Percentiles rank a stretch among this genome's conserved stretches.
phyloP scores from a whole-genome alignment of 2,113 vertebrate genomes.

The Arenaria interpres region DNA sequence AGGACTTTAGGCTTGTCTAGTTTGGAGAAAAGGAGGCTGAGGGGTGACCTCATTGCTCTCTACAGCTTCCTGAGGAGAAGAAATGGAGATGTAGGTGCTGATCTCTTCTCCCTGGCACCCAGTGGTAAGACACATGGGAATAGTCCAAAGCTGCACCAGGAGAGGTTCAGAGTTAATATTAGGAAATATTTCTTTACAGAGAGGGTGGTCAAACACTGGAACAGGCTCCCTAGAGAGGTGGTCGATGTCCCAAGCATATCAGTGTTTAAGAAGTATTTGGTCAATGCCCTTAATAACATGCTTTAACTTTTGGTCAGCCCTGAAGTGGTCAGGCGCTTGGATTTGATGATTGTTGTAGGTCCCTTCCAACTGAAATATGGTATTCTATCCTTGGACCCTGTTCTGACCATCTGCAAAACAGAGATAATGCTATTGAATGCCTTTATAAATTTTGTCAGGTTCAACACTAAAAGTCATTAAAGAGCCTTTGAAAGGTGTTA shows the following conservation, averaged over 20 bases:
- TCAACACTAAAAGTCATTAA: not conserved
- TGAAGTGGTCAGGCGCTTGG: not conserved
- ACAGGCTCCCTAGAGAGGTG: not conserved
- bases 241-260: fast-evolving
- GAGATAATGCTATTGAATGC: not conserved
- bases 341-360: not conserved
- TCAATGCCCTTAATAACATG: not conserved
- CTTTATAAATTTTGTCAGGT: not conserved
- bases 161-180: not conserved
- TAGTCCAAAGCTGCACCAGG: not conserved
- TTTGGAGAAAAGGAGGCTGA: not conserved
- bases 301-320: not conserved
- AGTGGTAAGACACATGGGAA: fast-evolving
- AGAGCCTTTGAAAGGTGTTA: not conserved
- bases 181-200: not conserved
- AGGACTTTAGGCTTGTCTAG: not conserved
- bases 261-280: not conserved
- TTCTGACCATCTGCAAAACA: not conserved
- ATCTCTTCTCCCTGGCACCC: not conserved
- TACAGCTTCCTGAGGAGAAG: not conserved
- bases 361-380: not conserved
- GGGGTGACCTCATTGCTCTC: not conserved
- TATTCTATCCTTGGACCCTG: not conserved
- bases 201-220: not conserved
- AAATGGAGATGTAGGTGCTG: not conserved